Evolutionary conservation across 2,797 vertebrate genomes (phyloP).

Genomic region (Neosilurus mollespiculum): DNA sequence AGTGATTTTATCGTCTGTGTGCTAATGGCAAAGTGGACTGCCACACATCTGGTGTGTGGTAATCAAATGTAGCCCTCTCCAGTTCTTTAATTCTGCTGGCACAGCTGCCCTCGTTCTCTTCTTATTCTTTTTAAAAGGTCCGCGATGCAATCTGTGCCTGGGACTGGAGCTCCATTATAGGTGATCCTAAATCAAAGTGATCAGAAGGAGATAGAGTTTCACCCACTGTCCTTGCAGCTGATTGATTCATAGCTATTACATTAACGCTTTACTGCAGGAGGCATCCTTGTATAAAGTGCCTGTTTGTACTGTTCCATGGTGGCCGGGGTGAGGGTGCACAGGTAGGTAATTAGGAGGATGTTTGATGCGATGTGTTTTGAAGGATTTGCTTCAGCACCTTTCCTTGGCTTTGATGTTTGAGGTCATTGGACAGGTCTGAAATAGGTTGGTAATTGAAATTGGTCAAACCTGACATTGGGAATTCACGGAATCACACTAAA

Average conservation of each 20-base stretch:
- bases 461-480: conserved; percentile 46
- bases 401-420: conserved; percentile 33
- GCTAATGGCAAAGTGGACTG: conserved; percentile 2
- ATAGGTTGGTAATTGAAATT: conserved; percentile 49
- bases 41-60: not conserved
- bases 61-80: not conserved
- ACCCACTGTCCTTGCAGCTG: conserved; percentile 23
- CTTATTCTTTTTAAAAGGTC: conserved; percentile 2
- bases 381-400: conserved; percentile 28
- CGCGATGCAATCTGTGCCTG: not conserved
- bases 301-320: conserved; percentile 34
- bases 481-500: conserved; percentile 39
- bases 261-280: conserved; percentile 34
- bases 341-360: conserved; percentile 22
- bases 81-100: conserved; percentile 11
- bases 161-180: conserved; percentile 23
- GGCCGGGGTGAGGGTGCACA: conserved; percentile 1
- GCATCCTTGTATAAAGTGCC: conserved; percentile 20
- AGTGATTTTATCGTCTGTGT: not conserved
- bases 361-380: conserved; percentile 45
- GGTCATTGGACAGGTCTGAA: conserved; percentile 42
- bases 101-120: conserved; percentile 12
- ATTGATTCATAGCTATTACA: conserved; percentile 52
- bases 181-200: conserved; percentile 53
- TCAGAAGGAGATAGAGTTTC: conserved; percentile 45